A percentile compares a stretch with the other conserved stretches of the same genome.
These are phyloP conservation scores for Drosophila ercepeae DNA, from an alignment of 1,140 invertebrate species.

Conservation along the genomic window DNA sequence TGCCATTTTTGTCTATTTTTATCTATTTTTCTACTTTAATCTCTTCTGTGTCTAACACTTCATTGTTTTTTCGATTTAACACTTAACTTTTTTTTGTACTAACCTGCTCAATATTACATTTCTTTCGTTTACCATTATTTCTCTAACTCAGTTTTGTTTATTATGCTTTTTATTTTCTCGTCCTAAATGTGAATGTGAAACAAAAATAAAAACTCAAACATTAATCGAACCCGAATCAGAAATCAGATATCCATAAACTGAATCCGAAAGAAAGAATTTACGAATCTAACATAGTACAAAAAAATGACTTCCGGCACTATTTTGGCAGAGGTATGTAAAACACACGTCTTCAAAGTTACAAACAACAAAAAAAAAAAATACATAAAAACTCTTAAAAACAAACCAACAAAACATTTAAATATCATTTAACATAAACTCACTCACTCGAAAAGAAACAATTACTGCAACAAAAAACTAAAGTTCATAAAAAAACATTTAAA, in stretches of 20 bases:
- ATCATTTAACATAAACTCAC: slow-evolving; percentile 33
- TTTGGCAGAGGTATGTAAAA: slow-evolving; percentile 84
- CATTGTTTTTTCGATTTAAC: neutral
- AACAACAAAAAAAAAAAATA: slow-evolving; percentile 19
- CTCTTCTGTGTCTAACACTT: neutral
- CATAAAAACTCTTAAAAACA: too few species aligned
- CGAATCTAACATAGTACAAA: slow-evolving; percentile 70
- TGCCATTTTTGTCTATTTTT: neutral
- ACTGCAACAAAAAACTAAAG: slow-evolving; percentile 4
- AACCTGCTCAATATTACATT: slow-evolving; percentile 12
- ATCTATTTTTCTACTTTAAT: slow-evolving; percentile 9
- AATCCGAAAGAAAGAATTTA: slow-evolving; percentile 43
- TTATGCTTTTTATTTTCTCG: slow-evolving; percentile 37
- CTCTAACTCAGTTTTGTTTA: slow-evolving; percentile 28
- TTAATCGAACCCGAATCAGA: slow-evolving; percentile 34
- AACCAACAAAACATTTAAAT: slow-evolving; percentile 24
- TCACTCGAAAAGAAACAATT: slow-evolving; percentile 23
- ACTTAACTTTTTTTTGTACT: slow-evolving; percentile 1
- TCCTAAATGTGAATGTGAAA: slow-evolving; percentile 41
- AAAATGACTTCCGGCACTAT: slow-evolving; percentile 84
- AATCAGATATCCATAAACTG: slow-evolving; percentile 34
- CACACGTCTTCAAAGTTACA: slow-evolving; percentile 61
- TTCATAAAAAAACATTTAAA: slow-evolving; percentile 8
- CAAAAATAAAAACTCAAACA: slow-evolving; percentile 18
- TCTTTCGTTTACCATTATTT: slow-evolving; percentile 21